Evolutionary conservation across 2,113 vertebrate genomes (phyloP), one percentile per base, ranked within the genome.

Genomic region (Laticauda colubrina): DNA sequence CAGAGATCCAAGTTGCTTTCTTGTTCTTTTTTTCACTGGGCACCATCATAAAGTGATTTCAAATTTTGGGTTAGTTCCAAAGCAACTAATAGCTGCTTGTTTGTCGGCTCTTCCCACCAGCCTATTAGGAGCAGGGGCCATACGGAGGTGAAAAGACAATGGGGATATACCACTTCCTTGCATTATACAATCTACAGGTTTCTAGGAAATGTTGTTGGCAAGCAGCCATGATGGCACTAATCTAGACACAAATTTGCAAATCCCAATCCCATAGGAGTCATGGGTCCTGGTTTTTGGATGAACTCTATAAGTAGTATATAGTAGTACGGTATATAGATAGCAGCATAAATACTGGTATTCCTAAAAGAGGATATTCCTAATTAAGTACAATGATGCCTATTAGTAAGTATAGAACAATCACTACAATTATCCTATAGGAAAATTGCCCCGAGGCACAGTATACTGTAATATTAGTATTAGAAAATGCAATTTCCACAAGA

Each of bases 291-390:
- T 15, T 69, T 64, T 69, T 69, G 64, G 64, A 69, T 69, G 29
- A 69, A 69, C 4, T 69, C 64, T 69, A 69, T n/a, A n/a, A n/a
- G 12, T 69, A n/a, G 64, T 15, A 69, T n/a, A 69, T 15, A n/a
- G 29, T 69, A n/a, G 15, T 69, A 39, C 1, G 34, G 34, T 39
- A n/a, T n/a, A 69, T 4, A n/a, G 14, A 69, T 11, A 91, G 91
- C 15, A 94, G 91, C 90, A 24, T 10, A 93, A 48, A 34, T 92
- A 57, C 93, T 96, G 85, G 88, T 11, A 12, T 91, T 91, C 89
- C 91, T 56, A 69, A 85, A 24, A 59, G 5, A 29, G 23, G 55
- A 48, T n/a, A 10, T n/a, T 64, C 87, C 15, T 61, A 92, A 95
- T 90, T 86, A 92, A 87, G 34, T n/a, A 20, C 2, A 0, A 88